Conservation (phyloP, 1,140 invertebrate species). For the Drosophila jambulina region DNA sequence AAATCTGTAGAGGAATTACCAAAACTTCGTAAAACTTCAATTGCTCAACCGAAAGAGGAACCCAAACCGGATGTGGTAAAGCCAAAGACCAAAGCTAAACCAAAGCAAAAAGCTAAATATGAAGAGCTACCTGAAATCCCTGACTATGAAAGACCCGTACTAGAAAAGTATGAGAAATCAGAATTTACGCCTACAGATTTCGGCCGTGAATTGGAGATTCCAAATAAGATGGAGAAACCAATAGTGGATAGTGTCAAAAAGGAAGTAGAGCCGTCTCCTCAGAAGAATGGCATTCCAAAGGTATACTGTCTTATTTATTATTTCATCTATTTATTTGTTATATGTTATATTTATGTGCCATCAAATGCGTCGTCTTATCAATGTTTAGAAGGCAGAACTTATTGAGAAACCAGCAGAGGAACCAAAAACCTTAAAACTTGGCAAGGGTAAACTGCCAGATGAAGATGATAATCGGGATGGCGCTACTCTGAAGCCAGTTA, state of each 20-base stretch:
- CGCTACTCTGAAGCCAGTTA: constrained; percentile 74
- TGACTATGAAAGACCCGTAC: constrained; percentile 87
- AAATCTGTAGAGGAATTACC: constrained; percentile 76
- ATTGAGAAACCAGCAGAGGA: constrained; percentile 47
- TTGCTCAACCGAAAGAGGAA: constrained; percentile 69
- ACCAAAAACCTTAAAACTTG: constrained; percentile 64
- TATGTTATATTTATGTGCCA: not conserved
- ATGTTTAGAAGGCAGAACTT: constrained; percentile 59
- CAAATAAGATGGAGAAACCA: constrained; percentile 83
- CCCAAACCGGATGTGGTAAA: constrained; percentile 77
- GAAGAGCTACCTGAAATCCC: constrained; percentile 91
- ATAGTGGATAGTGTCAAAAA: constrained; percentile 59
- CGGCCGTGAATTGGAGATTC: constrained; percentile 71
- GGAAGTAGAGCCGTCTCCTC: constrained; percentile 35
- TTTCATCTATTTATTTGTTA: not conserved
- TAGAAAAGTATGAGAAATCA: constrained; percentile 87
- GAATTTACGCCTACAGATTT: constrained; percentile 79
- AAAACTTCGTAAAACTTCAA: constrained; percentile 80
- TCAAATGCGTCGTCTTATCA: not conserved
- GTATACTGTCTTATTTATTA: constrained; percentile 44
- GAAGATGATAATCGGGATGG: constrained; percentile 63
- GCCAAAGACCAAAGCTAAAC: constrained; percentile 86
- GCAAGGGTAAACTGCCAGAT: constrained; percentile 77
- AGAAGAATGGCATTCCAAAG: constrained; percentile 76
- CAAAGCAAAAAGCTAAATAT: constrained; percentile 87